A percentile compares a stretch with the other conserved stretches of the same genome.
Conservation (phyloP, 2,888 invertebrate species). For the Torymus aiolomorphi region DNA sequence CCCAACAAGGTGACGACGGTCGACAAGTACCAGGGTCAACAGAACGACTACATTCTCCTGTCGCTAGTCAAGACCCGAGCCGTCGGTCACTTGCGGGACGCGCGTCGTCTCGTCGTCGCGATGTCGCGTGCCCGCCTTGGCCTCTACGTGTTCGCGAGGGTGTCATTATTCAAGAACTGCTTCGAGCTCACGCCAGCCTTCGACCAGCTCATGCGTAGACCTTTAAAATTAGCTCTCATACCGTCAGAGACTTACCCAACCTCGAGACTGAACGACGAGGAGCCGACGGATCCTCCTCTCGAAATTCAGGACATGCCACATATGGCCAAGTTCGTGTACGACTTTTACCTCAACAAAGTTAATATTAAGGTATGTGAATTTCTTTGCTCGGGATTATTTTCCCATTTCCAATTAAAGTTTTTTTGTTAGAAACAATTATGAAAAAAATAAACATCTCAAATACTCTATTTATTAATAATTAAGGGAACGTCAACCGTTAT, state of each 20-base stretch:
- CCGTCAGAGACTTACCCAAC: conserved; percentile 89
- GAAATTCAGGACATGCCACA: conserved; percentile 92
- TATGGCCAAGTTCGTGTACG: conserved; percentile 96
- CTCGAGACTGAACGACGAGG: conserved; percentile 77
- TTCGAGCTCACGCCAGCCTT: conserved; percentile 98
- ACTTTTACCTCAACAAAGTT: conserved; percentile 89
- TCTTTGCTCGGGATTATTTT: no score
- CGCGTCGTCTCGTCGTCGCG: conserved; percentile 96
- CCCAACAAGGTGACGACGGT: conserved; percentile 97
- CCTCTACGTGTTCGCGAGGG: conserved; percentile 95
- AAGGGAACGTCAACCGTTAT: no score
- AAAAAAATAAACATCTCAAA: no score
- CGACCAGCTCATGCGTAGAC: conserved; percentile 89
- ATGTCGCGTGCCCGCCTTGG: conserved; percentile 98
- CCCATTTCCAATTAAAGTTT: no score
- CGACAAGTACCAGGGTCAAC: conserved; percentile 99
- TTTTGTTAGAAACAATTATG: no score
- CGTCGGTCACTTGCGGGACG: conserved; percentile 98
- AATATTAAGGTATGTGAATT: conserved; percentile 63
- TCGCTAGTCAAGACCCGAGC: conserved; percentile 96
- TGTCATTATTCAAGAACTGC: conserved; percentile 95
- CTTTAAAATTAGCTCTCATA: conserved; percentile 86
- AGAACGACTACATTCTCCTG: conserved; percentile 98
- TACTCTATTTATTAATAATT: no score
- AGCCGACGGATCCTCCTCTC: conserved; percentile 77